A percentile compares a stretch with the other conserved stretches of the same genome.
These are phyloP conservation scores for Spodoptera frugiperda DNA, from an alignment of 1,140 invertebrate species.

Conservation along the genomic window DNA sequence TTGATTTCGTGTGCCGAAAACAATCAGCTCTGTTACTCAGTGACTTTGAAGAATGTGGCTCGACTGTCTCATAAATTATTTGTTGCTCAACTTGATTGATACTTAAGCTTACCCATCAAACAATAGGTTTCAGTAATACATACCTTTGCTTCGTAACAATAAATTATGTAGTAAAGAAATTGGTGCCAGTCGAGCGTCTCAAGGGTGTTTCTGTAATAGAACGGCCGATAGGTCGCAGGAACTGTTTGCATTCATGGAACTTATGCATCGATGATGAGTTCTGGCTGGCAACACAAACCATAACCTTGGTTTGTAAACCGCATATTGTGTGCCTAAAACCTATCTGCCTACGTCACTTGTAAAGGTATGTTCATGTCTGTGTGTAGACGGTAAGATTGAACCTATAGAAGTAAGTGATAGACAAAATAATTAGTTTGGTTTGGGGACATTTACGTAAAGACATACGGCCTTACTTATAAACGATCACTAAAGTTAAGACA, in stretches of 20 bases:
- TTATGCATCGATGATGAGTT: slow-evolving; percentile 62
- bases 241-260: slow-evolving; percentile 59
- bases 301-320: slow-evolving; percentile 6
- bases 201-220: slow-evolving; percentile 59
- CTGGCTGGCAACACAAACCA: not conserved
- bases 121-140: slow-evolving; percentile 34
- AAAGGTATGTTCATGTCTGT: too few relatives aligned
- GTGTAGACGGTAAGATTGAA: too few relatives aligned
- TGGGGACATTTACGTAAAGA: too few relatives aligned
- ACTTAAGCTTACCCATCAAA: slow-evolving; percentile 10
- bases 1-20: slow-evolving; percentile 24
- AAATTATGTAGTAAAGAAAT: slow-evolving; percentile 37
- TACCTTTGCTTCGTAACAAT: slow-evolving; percentile 14
- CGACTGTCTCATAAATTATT: slow-evolving; percentile 37
- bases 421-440: too few relatives aligned
- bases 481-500: too few relatives aligned
- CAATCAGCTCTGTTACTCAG: slow-evolving; percentile 2
- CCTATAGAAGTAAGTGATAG: too few relatives aligned
- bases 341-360: not conserved
- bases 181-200: slow-evolving; percentile 42
- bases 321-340: not conserved
- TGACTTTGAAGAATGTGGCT: slow-evolving; percentile 37
- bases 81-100: slow-evolving; percentile 30
- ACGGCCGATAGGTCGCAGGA: slow-evolving; percentile 56
- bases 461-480: too few relatives aligned